Evolutionary conservation across 2,888 invertebrate genomes (phyloP).

Genomic region (Catotricha subobsoleta): DNA sequence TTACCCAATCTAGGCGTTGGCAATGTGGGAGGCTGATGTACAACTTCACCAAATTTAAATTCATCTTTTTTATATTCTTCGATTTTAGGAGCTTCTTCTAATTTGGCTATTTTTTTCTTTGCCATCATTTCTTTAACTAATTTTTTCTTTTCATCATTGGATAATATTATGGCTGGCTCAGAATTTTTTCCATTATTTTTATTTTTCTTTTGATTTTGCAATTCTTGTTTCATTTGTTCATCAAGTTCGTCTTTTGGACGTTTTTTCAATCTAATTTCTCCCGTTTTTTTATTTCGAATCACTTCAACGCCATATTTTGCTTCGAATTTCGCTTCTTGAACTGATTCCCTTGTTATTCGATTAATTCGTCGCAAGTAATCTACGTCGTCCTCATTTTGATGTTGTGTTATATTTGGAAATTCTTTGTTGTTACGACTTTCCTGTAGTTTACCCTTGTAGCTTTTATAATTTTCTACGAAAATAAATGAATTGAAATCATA

Average conservation of each 20-base stretch:
- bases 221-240: constrained; percentile 30
- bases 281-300: constrained; percentile 34
- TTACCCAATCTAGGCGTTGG: constrained; percentile 33
- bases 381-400: constrained; percentile 41
- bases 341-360: constrained; percentile 40
- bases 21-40: constrained; percentile 45
- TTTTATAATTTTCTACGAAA: constrained; percentile 15
- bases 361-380: constrained; percentile 47
- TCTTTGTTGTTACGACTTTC: constrained; percentile 20
- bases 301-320: constrained; percentile 41
- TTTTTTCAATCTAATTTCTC: constrained; percentile 29
- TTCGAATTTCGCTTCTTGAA: constrained; percentile 41
- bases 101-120: constrained; percentile 10
- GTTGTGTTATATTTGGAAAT: constrained; percentile 36
- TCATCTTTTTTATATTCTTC: constrained; percentile 41
- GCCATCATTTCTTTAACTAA: constrained; percentile 6
- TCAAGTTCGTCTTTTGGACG: constrained; percentile 35
- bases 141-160: constrained; percentile 7
- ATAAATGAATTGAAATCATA: no score
- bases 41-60: constrained; percentile 56
- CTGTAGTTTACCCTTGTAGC: constrained; percentile 18
- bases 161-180: constrained; percentile 15
- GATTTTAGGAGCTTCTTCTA: constrained; percentile 17
- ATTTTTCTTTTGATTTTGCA: constrained; percentile 14
- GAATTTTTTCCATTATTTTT: constrained; percentile 21